Evolutionary conservation across 1,140 invertebrate species (phyloP).

Genomic region (Aphis gossypii): DNA sequence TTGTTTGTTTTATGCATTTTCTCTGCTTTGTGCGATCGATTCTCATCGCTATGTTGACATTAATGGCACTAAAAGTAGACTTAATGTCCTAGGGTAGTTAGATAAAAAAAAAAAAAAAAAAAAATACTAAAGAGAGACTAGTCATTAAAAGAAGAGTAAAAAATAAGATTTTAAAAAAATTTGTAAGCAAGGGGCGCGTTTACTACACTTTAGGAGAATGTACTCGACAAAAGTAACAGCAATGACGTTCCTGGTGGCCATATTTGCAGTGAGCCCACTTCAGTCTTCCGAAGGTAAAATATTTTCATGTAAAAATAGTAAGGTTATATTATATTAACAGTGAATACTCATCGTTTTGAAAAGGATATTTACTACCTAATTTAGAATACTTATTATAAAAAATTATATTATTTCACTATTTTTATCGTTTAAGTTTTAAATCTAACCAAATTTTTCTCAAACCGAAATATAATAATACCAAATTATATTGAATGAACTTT

Average conservation of each 20-base stretch:
- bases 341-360: neutral
- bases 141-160: neutral
- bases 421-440: too few species aligned
- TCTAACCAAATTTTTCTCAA: too few species aligned
- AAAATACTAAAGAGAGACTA: neutral
- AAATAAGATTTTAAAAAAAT: neutral
- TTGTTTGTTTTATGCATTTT: conserved; percentile 55
- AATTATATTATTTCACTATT: too few species aligned
- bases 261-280: conserved; percentile 52
- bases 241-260: conserved; percentile 42
- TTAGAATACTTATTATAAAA: too few species aligned
- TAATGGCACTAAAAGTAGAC: neutral
- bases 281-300: conserved; percentile 52
- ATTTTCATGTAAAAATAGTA: neutral
- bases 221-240: conserved; percentile 37
- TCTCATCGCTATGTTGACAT: conserved; percentile 17
- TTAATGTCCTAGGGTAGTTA: conserved; percentile 22
- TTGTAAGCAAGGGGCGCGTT: conserved; percentile 34
- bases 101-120: neutral
- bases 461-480: too few species aligned
- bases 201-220: conserved; percentile 24
- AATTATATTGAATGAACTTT: too few species aligned
- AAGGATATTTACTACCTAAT: neutral
- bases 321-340: neutral
- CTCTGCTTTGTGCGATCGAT: neutral